Evolutionary conservation across 2,113 vertebrate species (phyloP).

Genomic region (Mormyrus iriodes): DNA sequence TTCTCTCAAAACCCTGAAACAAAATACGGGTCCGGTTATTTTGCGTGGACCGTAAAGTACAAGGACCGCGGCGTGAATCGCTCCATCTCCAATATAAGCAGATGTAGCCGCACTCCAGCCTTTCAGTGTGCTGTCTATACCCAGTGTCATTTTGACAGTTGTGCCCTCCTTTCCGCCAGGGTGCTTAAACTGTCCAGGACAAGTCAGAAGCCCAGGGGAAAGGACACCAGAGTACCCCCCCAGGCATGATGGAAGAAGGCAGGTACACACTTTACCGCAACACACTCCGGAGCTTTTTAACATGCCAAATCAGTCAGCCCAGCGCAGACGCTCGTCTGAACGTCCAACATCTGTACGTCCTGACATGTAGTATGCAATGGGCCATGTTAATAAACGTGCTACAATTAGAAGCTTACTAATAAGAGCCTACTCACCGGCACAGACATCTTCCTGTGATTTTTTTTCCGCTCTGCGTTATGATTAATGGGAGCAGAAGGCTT

Average conservation of each 20-base stretch:
- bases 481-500: slow-evolving; percentile 15
- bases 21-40: neutral
- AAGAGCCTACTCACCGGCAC: slow-evolving; percentile 41
- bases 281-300: neutral
- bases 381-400: neutral
- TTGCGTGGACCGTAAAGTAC: neutral
- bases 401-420: neutral
- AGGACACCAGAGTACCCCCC: neutral
- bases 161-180: neutral
- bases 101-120: neutral
- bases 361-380: neutral
- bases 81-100: no score
- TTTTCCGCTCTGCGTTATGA: slow-evolving; percentile 11
- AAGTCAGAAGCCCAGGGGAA: neutral
- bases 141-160: slow-evolving; percentile 13
- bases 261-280: neutral
- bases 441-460: slow-evolving; percentile 37
- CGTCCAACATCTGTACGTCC: neutral
- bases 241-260: neutral
- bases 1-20: neutral
- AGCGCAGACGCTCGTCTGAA: neutral
- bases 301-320: neutral
- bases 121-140: neutral
- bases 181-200: neutral
- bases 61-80: neutral